Percentiles rank a stretch among this genome's conserved stretches.
Conservation (phyloP, 2,113 vertebrate genomes). For the Ia io region DNA sequence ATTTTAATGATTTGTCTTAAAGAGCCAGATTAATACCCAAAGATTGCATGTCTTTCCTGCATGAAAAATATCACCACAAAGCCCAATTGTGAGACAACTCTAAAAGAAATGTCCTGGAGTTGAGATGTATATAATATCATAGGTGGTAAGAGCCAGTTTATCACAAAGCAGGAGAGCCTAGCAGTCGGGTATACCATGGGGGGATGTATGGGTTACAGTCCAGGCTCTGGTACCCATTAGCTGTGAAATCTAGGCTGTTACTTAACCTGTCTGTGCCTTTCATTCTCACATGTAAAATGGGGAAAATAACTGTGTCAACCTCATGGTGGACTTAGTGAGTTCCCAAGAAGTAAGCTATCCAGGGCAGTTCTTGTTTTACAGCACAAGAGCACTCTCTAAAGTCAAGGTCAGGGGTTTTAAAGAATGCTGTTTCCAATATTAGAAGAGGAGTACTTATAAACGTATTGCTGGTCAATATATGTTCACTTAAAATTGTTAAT, state of each 20-base stretch:
- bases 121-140: too few species aligned
- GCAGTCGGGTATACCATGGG: not conserved
- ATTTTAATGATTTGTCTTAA: not conserved
- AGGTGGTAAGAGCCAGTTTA: not conserved
- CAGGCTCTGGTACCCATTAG: not conserved
- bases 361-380: not conserved
- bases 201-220: fast-evolving
- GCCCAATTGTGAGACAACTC: not conserved
- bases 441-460: not conserved
- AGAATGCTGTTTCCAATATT: not conserved
- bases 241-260: not conserved
- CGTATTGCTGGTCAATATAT: not conserved
- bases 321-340: not conserved
- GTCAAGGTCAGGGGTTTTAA: not conserved
- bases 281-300: not conserved
- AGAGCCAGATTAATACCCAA: not conserved
- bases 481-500: not conserved
- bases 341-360: not conserved
- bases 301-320: not conserved
- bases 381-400: not conserved
- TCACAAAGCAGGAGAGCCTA: not conserved
- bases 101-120: not conserved
- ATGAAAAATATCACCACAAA: not conserved
- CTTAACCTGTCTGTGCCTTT: not conserved
- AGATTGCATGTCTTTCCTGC: not conserved